A percentile compares a stretch with the other conserved stretches of the same genome.
Evolutionary conservation across 1,140 invertebrate genomes (phyloP).

Genomic region (Nomia melanderi): DNA sequence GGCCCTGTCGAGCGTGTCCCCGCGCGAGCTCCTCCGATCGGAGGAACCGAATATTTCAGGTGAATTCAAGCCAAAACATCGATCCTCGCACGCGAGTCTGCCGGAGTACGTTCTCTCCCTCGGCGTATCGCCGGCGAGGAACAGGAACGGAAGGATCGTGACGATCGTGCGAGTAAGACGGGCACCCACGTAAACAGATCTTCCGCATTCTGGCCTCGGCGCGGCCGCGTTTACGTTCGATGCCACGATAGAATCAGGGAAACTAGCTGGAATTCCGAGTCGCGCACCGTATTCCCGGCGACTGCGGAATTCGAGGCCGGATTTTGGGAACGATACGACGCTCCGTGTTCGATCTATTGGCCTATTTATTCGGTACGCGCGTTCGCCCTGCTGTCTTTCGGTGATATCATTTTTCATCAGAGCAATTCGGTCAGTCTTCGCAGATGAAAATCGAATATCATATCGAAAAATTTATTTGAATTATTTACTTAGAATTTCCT

Average conservation of each 20-base stretch:
- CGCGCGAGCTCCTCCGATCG: slow-evolving; percentile 23
- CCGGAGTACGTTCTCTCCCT: slow-evolving; percentile 30
- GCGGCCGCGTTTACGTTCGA: slow-evolving; percentile 54
- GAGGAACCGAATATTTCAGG: slow-evolving; percentile 26
- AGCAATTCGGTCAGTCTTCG: too few species aligned
- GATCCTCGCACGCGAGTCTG: slow-evolving; percentile 27
- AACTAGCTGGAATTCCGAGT: slow-evolving; percentile 47
- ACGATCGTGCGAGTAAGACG: slow-evolving; percentile 14
- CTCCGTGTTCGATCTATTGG: background rate
- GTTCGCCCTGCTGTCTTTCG: too few species aligned
- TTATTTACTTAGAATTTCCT: too few species aligned
- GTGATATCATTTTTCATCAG: too few species aligned
- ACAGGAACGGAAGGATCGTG: slow-evolving; percentile 2
- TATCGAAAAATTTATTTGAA: too few species aligned
- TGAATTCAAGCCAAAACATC: slow-evolving; percentile 46
- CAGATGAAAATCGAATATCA: too few species aligned
- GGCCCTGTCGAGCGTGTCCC: background rate
- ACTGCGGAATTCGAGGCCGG: slow-evolving; percentile 55
- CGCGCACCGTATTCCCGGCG: slow-evolving; percentile 34
- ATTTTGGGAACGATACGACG: background rate
- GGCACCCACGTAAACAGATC: slow-evolving; percentile 41
- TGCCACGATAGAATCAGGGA: slow-evolving; percentile 55
- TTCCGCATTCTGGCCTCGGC: slow-evolving; percentile 57
- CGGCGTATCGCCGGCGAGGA: slow-evolving; percentile 3
- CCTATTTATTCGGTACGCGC: background rate